phyloP scores from a whole-genome alignment of 2,888 invertebrate genomes.

The Phaonia tiefii region DNA sequence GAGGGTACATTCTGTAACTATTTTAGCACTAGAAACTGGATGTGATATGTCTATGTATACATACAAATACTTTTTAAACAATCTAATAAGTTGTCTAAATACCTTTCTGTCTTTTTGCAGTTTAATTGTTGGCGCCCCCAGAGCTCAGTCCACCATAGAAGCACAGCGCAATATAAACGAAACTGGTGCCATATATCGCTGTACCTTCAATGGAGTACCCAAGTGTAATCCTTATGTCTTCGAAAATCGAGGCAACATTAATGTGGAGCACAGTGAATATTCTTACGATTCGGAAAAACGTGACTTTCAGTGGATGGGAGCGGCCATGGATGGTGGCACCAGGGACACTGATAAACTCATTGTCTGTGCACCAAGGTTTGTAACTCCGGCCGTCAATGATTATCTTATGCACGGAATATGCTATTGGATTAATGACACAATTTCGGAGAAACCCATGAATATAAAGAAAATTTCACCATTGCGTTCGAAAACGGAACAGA shows the following conservation, averaged over 20 bases:
- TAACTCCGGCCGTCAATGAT: slow-evolving; percentile 73
- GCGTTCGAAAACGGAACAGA: slow-evolving; percentile 74
- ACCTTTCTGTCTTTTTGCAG: slow-evolving; percentile 75
- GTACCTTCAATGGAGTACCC: slow-evolving; percentile 73
- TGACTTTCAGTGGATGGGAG: slow-evolving; percentile 82
- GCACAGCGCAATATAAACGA: slow-evolving; percentile 79
- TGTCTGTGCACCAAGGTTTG: slow-evolving; percentile 80
- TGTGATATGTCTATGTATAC: no score
- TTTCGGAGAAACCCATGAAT: slow-evolving; percentile 73
- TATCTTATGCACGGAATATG: slow-evolving; percentile 80
- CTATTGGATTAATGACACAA: slow-evolving; percentile 79
- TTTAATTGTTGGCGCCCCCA: slow-evolving; percentile 82
- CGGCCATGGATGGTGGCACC: slow-evolving; percentile 81
- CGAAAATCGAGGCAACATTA: slow-evolving; percentile 77
- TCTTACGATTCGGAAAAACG: slow-evolving; percentile 79
- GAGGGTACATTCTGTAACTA: no score
- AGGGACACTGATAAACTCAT: slow-evolving; percentile 79
- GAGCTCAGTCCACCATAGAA: slow-evolving; percentile 81
- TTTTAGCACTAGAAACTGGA: no score
- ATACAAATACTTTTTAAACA: no score
- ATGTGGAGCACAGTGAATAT: slow-evolving; percentile 73
- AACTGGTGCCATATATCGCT: slow-evolving; percentile 83
- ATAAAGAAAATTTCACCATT: slow-evolving; percentile 78
- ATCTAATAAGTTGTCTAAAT: no score
- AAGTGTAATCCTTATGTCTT: slow-evolving; percentile 79